Evolutionary conservation across 2,888 invertebrate species (phyloP).

Genomic region (Tetramorium bicarinatum): DNA sequence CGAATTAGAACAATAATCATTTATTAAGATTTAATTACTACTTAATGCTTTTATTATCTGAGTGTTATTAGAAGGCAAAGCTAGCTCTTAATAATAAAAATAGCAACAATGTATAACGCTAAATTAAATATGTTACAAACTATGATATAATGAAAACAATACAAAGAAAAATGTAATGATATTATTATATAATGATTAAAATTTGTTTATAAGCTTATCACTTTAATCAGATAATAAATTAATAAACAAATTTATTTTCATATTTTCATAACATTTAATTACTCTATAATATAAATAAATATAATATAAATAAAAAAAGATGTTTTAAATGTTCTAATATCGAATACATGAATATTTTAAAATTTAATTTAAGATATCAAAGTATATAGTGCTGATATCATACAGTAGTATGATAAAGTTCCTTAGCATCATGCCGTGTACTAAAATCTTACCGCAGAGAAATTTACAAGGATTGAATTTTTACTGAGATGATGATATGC

Average conservation of each 20-base stretch:
- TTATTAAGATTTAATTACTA: constrained; percentile 1
- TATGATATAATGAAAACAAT: background rate
- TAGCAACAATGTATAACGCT: background rate
- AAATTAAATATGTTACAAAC: background rate
- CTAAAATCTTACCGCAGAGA: background rate
- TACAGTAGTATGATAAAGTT: background rate
- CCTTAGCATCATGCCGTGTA: background rate
- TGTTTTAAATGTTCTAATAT: background rate
- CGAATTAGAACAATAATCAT: background rate
- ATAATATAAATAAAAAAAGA: background rate
- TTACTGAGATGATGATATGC: constrained; percentile 11
- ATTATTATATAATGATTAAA: background rate
- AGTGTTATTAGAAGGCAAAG: background rate
- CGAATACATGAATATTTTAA: background rate
- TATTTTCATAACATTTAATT: too few species aligned
- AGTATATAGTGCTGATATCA: background rate
- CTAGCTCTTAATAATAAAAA: background rate
- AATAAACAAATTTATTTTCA: background rate
- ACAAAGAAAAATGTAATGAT: background rate
- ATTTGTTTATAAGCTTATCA: background rate
- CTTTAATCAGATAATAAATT: background rate
- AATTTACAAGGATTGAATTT: constrained; percentile 3
- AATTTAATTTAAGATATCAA: constrained; percentile 22
- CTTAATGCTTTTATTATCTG: background rate
- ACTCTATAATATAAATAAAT: background rate